Evolutionary conservation across 1,140 invertebrate genomes (phyloP).

Genomic region (Lepidurus arcticus): DNA sequence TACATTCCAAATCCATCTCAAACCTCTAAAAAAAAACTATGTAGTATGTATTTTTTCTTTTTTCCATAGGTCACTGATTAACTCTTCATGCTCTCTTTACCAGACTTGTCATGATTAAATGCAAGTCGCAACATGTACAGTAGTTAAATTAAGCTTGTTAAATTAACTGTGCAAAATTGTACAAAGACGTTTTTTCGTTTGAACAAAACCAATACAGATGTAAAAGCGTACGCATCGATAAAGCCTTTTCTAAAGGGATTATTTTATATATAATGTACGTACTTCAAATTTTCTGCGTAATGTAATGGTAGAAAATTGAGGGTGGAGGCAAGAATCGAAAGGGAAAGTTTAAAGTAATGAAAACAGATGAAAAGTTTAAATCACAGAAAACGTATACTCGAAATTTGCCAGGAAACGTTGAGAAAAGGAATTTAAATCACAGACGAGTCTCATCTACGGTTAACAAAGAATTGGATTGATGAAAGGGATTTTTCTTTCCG

Average conservation of each 20-base stretch:
- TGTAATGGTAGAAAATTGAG: too few relatives aligned
- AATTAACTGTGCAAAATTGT: neutral
- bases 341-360: too few relatives aligned
- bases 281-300: too few relatives aligned
- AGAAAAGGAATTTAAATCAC: neutral
- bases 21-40: neutral
- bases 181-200: too few relatives aligned
- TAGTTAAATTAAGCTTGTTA: conserved; percentile 17
- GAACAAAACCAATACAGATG: too few relatives aligned
- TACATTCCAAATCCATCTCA: neutral
- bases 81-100: conserved; percentile 10
- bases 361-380: too few relatives aligned
- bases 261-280: too few relatives aligned
- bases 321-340: too few relatives aligned
- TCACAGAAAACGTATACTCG: too few relatives aligned
- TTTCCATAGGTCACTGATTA: neutral
- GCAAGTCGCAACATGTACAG: conserved; percentile 3
- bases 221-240: too few relatives aligned
- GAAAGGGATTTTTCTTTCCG: neutral
- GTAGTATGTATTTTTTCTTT: neutral
- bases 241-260: too few relatives aligned
- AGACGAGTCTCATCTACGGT: neutral
- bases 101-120: conserved; percentile 23
- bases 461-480: neutral
- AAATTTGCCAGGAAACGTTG: too few relatives aligned